Conservation (phyloP, 2,888 invertebrate genomes). For the Synanthedon andrenaeformis region DNA sequence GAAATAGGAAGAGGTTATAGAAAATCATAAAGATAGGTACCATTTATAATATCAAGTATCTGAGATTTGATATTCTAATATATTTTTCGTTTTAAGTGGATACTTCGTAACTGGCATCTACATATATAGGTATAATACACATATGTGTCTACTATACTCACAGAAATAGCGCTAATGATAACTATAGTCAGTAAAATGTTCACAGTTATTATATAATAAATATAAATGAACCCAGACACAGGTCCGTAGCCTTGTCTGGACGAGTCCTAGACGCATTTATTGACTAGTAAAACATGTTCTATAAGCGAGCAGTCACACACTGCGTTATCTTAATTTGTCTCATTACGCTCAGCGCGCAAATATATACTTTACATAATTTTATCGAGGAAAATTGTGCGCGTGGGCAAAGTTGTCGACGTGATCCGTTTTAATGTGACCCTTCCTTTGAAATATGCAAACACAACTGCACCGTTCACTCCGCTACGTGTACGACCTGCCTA, state of each 20-base stretch:
- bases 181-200: no score
- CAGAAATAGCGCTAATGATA: no score
- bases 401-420: constrained; percentile 39
- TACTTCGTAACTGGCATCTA: no score
- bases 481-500: constrained; percentile 5
- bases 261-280: constrained; percentile 43
- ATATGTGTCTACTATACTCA: no score
- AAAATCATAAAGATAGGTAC: no score
- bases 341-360: constrained; percentile 50
- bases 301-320: constrained; percentile 18
- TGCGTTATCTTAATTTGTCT: constrained; percentile 56
- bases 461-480: constrained; percentile 14
- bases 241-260: constrained; percentile 28
- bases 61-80: no score
- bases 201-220: constrained; percentile 1
- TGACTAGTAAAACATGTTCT: constrained; percentile 44
- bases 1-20: no score
- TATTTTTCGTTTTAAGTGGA: no score
- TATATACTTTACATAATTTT: constrained; percentile 61
- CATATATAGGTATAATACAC: no score
- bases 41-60: no score
- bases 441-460: constrained; percentile 50
- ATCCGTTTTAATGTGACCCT: constrained; percentile 45
- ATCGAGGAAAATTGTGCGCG: constrained; percentile 59
- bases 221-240: not conserved